Evolutionary conservation across 2,113 vertebrate genomes (phyloP), one percentile per base, ranked within the genome.

Genomic region (Cyprinus carpio): DNA sequence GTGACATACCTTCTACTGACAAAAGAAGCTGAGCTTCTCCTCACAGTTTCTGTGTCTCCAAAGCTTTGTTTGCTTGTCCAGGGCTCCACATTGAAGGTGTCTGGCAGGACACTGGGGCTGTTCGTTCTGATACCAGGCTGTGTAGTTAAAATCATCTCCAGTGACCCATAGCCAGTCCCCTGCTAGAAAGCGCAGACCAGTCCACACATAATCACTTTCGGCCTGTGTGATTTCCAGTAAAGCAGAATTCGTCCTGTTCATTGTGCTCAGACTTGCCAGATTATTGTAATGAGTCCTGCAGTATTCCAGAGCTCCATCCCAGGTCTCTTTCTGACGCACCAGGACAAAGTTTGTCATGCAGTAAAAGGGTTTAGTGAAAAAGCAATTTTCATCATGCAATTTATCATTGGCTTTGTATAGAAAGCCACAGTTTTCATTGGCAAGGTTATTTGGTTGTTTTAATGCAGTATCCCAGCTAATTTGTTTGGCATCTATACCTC

Each of bases 251-350:
- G 71, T 72, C 29, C 37, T 67, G 1, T 27, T 2, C 8, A 1
- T 2, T 29, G 64, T 80, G 64, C 15, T 77, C 46, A 85, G 76
- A 31, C 49, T 72, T 4, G 76, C 75, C 51, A 85, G 76, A 58
- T 85, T 34, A 23, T 20, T 16, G 4, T 79, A 62, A 31, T 49
- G 34, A 2, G 25, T 4, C 29, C 76, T 72, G 34, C 84, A 85
- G 84, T 85, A 81, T 4, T 80, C 65, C 31, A 85, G 51, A 29
- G 76, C 76, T 71, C 40, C 67, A 3, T 72, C 76, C 84, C 84
- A 85, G 6, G 23, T 72, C 84, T 60, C 40, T 10, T n/a, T 20
- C 31, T 37, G 25, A 18, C 2, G 34, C 51, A 81, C 34, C 56
- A 60, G 20, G n/a, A n/a, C 23, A 60, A 60, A 60, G 8, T 60